Evolutionary conservation across 2,797 vertebrate genomes (phyloP), one percentile per base, ranked within the genome.

Genomic region (Todus mexicanus): DNA sequence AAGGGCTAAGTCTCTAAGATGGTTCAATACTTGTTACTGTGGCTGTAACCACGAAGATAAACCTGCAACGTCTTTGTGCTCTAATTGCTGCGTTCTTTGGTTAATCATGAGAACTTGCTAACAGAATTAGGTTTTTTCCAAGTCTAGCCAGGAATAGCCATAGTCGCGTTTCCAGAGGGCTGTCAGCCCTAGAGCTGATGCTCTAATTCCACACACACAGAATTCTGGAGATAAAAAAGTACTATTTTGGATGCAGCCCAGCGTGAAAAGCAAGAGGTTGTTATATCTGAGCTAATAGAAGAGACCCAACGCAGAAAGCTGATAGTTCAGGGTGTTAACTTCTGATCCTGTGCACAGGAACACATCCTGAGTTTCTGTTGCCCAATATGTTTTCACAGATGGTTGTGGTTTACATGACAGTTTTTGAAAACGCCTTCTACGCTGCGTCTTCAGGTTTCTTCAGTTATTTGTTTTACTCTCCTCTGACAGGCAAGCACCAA

Each of bases 291-390:
- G 89, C 79, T 87, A n/a, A 50, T 47, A 71, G 79, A 56, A 83
- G 69, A 85, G 90, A 61, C 50, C 76, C 25, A 64, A 48, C 40
- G 11, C 14, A 71, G 79, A 50, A 33, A 85, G 69, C 93, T 92
- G 87, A 80, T 73, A 76, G 91, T 56, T 77, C 70, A 81, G 89
- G 69, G 53, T 86, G 76, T 90, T 84, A 54, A 45, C 69, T 90
- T 3, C 29, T 59, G 84, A 42, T 63, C 27, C 18, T 23, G 31
- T 15, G 69, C 22, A 56, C n/a, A 20, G 65, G 60, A 72, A 25
- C 45, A 48, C 11, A 11, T 6, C 87, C 84, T 66, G 74, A 54
- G 2, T 70, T 12, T 26, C 79, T 78, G 21, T 48, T 75, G 66
- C 48, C 77, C 37, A 22, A 1, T 59, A n/a, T 42, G 65, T 5